phyloP scores from a whole-genome alignment of 1,140 invertebrate species.

The Spodoptera frugiperda region DNA sequence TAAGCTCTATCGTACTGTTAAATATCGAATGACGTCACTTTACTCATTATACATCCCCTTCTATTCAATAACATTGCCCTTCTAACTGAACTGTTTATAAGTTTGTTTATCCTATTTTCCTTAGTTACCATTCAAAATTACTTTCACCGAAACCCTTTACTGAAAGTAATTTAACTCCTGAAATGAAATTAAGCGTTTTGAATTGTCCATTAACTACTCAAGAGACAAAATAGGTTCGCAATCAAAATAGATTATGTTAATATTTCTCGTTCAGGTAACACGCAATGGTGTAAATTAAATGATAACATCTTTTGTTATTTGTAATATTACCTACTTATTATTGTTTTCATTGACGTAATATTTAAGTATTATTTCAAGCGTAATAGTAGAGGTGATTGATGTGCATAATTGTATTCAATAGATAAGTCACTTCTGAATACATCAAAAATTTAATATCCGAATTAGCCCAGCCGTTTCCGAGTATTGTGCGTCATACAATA shows the following conservation, averaged over 20 bases:
- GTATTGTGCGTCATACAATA: too few relatives aligned
- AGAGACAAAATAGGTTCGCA: not conserved
- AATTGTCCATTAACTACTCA: constrained; percentile 8
- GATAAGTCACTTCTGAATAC: too few relatives aligned
- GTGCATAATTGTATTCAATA: too few relatives aligned
- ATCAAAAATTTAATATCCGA: too few relatives aligned
- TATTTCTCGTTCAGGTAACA: constrained; percentile 12
- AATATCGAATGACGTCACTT: too few relatives aligned
- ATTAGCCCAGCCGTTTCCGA: too few relatives aligned
- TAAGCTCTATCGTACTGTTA: too few relatives aligned
- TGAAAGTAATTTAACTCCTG: constrained; percentile 10
- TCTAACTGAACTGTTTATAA: too few relatives aligned
- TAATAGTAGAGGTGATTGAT: not conserved
- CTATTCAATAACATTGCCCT: too few relatives aligned
- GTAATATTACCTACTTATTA: not conserved
- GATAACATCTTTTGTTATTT: constrained; percentile 16
- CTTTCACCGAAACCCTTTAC: constrained; percentile 4
- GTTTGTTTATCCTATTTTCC: too few relatives aligned
- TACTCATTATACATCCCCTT: too few relatives aligned
- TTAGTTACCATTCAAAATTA: not conserved
- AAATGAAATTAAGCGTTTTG: not conserved
- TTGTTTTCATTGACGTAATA: not conserved
- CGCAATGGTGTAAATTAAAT: constrained; percentile 18
- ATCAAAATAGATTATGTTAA: constrained; percentile 19
- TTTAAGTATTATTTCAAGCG: not conserved